Evolutionary conservation across 2,888 invertebrate species (phyloP).

Genomic region (Zeuzera pyrina): DNA sequence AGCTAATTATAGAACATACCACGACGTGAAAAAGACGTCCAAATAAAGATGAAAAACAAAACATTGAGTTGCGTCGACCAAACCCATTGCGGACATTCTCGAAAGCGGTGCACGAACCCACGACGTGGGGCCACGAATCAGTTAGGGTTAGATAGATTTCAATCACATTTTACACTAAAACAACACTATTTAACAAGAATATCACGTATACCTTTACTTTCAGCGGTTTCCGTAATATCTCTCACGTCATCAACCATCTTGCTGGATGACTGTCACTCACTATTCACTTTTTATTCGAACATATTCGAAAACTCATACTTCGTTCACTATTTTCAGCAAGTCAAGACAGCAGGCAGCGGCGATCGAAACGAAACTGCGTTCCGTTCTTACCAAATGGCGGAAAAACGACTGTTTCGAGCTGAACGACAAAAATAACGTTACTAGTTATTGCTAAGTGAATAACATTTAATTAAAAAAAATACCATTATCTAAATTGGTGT

Average conservation of each 20-base stretch:
- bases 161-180: slow-evolving; percentile 65
- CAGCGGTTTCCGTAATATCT: slow-evolving; percentile 68
- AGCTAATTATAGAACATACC: slow-evolving; percentile 68
- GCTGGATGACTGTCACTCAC: slow-evolving; percentile 70
- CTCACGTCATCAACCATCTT: slow-evolving; percentile 73
- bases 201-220: slow-evolving; percentile 69
- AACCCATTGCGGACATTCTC: slow-evolving; percentile 60
- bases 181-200: slow-evolving; percentile 57
- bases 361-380: slow-evolving; percentile 70
- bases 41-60: slow-evolving; percentile 66
- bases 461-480: too few species aligned
- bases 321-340: slow-evolving; percentile 69
- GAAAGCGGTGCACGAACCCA: slow-evolving; percentile 58
- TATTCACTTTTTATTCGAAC: slow-evolving; percentile 71
- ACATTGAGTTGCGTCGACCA: slow-evolving; percentile 50
- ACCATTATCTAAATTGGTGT: too few species aligned
- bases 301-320: slow-evolving; percentile 72
- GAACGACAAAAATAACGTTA: too few species aligned
- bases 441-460: too few species aligned
- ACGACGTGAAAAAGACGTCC: slow-evolving; percentile 62
- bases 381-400: slow-evolving; percentile 55
- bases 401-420: too few species aligned
- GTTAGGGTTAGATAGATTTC: slow-evolving; percentile 65
- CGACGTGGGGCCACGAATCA: slow-evolving; percentile 72
- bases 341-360: slow-evolving; percentile 45